Evolutionary conservation across 2,888 invertebrate genomes (phyloP).

Genomic region (Yponomeuta evonymella): DNA sequence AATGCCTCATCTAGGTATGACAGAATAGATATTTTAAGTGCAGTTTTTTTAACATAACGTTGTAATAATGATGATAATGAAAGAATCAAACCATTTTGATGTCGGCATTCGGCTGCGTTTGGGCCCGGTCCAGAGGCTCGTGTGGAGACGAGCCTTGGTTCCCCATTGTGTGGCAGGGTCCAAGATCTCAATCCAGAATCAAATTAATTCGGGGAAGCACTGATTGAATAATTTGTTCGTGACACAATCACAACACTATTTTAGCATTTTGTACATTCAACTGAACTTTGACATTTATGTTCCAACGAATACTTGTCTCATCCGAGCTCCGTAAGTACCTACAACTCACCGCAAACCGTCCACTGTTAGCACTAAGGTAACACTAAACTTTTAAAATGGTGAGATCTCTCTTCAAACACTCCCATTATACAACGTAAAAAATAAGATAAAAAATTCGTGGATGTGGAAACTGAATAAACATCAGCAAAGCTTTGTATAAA

Average conservation of each 20-base stretch:
- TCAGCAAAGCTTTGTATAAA: slow-evolving; percentile 63
- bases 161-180: slow-evolving; percentile 75
- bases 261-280: slow-evolving; percentile 2
- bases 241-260: not conserved
- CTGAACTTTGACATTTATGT: slow-evolving; percentile 13
- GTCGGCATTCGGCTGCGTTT: slow-evolving; percentile 64
- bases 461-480: slow-evolving; percentile 52
- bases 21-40: slow-evolving; percentile 19
- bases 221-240: not conserved
- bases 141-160: slow-evolving; percentile 89
- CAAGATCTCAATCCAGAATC: slow-evolving; percentile 7
- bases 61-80: no score
- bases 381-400: not conserved
- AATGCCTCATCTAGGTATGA: slow-evolving; percentile 6
- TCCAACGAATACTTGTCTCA: slow-evolving; percentile 5
- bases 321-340: not conserved
- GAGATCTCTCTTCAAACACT: not conserved
- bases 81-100: slow-evolving; percentile 62
- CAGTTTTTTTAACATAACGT: not conserved
- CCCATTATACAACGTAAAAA: slow-evolving; percentile 22
- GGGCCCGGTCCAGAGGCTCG: slow-evolving; percentile 85
- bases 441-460: slow-evolving; percentile 65
- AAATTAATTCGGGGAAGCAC: not conserved
- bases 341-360: not conserved
- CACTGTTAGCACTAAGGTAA: not conserved